Percentiles rank a stretch among this genome's conserved stretches.
These are phyloP conservation scores for Forbesichthys agassizii DNA, from an alignment of 2,113 vertebrate species.

Conservation along the genomic window DNA sequence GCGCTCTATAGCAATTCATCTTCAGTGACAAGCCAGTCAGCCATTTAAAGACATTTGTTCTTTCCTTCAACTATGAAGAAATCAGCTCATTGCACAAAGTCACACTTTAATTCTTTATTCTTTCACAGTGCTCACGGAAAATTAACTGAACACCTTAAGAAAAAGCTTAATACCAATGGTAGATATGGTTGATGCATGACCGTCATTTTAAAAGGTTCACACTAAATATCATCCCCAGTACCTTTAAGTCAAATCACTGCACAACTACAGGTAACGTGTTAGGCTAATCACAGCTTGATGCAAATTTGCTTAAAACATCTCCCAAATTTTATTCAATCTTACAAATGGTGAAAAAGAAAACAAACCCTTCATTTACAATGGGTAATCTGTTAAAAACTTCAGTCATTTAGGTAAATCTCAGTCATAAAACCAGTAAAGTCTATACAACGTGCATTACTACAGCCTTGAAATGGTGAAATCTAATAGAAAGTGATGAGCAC, in stretches of 20 bases:
- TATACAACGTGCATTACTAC: constrained; percentile 99
- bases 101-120: constrained; percentile 91
- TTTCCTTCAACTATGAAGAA: constrained; percentile 18
- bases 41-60: background rate
- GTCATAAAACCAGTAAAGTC: constrained; percentile 99
- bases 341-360: constrained; percentile 93
- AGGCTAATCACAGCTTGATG: constrained; percentile 94
- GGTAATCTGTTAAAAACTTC: constrained; percentile 90
- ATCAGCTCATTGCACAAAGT: constrained; percentile 34
- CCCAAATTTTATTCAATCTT: constrained; percentile 95
- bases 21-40: background rate
- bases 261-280: constrained; percentile 83
- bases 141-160: constrained; percentile 89
- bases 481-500: constrained; percentile 95
- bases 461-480: constrained; percentile 92
- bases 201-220: constrained; percentile 86
- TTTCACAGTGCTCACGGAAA: constrained; percentile 95
- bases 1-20: constrained; percentile 14
- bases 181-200: constrained; percentile 89
- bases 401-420: constrained; percentile 98
- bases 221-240: constrained; percentile 21
- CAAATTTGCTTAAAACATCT: constrained; percentile 92
- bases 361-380: constrained; percentile 98
- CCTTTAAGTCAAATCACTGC: constrained; percentile 80
- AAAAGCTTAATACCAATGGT: constrained; percentile 86